These are phyloP conservation scores for Lonchura striata DNA, from an alignment of 2,113 vertebrate genomes.

Conservation along the genomic window DNA sequence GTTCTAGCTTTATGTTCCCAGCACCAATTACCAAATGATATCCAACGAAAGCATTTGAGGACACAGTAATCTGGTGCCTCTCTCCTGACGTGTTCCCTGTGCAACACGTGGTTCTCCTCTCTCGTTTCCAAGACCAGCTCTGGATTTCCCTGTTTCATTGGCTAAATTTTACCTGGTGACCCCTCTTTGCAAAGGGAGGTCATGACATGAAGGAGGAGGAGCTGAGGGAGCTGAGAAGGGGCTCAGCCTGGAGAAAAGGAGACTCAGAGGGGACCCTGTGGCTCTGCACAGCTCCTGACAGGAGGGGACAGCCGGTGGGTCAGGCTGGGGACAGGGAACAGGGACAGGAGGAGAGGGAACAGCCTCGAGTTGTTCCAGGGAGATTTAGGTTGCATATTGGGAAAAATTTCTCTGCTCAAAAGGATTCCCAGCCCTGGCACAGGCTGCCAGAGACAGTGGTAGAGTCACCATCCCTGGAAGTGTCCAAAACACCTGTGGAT, in stretches of 20 bases:
- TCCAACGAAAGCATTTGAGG: slow-evolving; percentile 63
- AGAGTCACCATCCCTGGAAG: not conserved
- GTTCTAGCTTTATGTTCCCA: slow-evolving; percentile 59
- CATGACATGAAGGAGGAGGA: not conserved
- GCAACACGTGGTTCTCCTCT: not conserved
- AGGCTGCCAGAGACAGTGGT: not conserved
- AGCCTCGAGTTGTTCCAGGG: accelerated
- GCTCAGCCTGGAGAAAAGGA: not conserved
- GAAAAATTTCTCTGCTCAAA: not conserved
- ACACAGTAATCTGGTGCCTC: slow-evolving; percentile 28
- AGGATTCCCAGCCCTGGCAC: not conserved
- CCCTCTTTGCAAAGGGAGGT: not conserved
- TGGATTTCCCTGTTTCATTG: not conserved
- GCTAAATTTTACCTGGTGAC: not conserved
- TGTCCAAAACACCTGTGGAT: not conserved
- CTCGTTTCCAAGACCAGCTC: not conserved
- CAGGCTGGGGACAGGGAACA: not conserved
- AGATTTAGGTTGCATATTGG: not conserved
- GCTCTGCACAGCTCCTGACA: not conserved
- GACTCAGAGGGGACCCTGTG: not conserved
- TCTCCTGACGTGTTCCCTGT: not conserved
- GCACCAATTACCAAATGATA: slow-evolving; percentile 60
- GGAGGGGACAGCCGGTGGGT: not conserved
- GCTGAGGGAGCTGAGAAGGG: not conserved
- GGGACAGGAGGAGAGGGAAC: not conserved